Evolutionary conservation across 2,888 invertebrate genomes (phyloP).

Genomic region (Archaeoteleia sp.): DNA sequence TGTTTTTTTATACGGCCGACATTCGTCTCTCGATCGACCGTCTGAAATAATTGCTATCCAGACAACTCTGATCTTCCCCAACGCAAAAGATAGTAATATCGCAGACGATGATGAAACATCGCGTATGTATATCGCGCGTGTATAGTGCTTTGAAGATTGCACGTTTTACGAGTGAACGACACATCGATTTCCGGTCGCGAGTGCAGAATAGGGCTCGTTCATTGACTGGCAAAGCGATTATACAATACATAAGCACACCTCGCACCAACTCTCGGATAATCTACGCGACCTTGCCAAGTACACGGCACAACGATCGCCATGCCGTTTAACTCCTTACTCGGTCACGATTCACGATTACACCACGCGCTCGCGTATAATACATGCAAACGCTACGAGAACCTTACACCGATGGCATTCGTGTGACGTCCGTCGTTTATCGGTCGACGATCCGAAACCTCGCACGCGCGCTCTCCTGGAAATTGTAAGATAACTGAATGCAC

Average conservation of each 20-base stretch:
- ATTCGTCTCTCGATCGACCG: constrained; percentile 31
- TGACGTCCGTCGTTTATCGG: constrained; percentile 27
- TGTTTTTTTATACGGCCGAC: too few relatives aligned
- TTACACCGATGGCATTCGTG: constrained; percentile 13
- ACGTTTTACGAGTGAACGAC: constrained; percentile 49
- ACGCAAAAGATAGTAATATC: constrained; percentile 34
- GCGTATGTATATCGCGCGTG: constrained; percentile 7
- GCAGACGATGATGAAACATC: constrained; percentile 32
- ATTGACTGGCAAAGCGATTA: constrained; percentile 48
- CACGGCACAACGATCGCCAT: constrained; percentile 49
- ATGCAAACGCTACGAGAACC: constrained; percentile 23
- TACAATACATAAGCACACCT: constrained; percentile 44
- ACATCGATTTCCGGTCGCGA: constrained; percentile 49
- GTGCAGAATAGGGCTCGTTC: constrained; percentile 45
- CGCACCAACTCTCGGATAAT: constrained; percentile 56
- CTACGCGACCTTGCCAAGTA: constrained; percentile 64
- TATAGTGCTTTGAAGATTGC: constrained; percentile 32
- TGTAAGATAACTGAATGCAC: constrained; percentile 20
- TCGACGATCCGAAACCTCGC: constrained; percentile 30
- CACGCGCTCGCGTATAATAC: constrained; percentile 31
- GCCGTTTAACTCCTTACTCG: constrained; percentile 55
- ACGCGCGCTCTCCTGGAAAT: constrained; percentile 17
- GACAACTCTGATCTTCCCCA: constrained; percentile 23
- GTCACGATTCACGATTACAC: constrained; percentile 63
- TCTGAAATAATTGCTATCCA: constrained; percentile 23